phyloP scores from a whole-genome alignment of 2,888 invertebrate species.

The Villa cingulata region DNA sequence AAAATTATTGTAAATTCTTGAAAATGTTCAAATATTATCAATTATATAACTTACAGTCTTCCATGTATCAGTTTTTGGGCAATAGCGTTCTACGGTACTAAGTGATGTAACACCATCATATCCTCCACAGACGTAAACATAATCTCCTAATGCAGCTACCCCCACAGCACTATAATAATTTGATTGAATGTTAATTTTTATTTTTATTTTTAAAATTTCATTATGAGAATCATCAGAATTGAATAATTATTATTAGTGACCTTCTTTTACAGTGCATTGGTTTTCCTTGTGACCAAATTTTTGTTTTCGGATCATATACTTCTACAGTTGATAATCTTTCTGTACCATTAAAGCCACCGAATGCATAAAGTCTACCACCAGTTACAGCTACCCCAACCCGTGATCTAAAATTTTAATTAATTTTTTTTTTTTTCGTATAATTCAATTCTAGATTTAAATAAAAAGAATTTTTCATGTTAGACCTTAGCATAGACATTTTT shows the following conservation, averaged over 20 bases:
- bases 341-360: constrained; percentile 73
- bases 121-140: constrained; percentile 72
- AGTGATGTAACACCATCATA: constrained; percentile 75
- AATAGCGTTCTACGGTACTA: constrained; percentile 66
- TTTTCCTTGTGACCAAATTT: constrained; percentile 62
- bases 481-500: constrained; percentile 65
- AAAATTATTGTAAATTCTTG: not conserved
- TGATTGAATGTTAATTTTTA: no score
- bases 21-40: not conserved
- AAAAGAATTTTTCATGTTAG: not conserved
- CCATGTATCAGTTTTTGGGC: constrained; percentile 60
- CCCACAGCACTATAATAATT: constrained; percentile 52
- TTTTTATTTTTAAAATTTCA: no score
- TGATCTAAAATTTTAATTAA: constrained; percentile 42
- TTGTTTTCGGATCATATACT: constrained; percentile 60
- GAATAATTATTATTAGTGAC: constrained; percentile 39
- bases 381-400: constrained; percentile 75
- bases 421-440: no score
- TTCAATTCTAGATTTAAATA: no score
- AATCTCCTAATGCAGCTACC: constrained; percentile 63
- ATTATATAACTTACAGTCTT: constrained; percentile 41
- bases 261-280: constrained; percentile 70
- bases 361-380: constrained; percentile 61
- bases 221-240: no score
- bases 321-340: constrained; percentile 74